Evolutionary conservation across 2,113 vertebrate genomes (phyloP).

Genomic region (Balaeniceps rex): DNA sequence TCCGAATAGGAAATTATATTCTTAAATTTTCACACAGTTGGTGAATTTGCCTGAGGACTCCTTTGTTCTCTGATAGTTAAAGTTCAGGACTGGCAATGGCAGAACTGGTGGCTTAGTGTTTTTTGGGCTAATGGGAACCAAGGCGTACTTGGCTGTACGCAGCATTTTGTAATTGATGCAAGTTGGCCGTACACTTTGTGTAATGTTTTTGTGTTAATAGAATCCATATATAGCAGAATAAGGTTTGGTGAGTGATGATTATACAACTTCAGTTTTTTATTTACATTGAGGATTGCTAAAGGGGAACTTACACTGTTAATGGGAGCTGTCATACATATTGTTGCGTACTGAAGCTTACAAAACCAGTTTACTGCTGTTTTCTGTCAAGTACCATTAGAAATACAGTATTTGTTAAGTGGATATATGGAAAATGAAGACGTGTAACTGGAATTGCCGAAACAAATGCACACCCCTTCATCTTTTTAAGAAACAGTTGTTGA

Average conservation of each 20-base stretch:
- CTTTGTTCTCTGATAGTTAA: background rate
- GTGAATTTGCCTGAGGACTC: background rate
- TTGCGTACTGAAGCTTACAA: too few relatives aligned
- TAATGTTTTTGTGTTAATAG: background rate
- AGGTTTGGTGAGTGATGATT: too few relatives aligned
- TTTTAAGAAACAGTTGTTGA: background rate
- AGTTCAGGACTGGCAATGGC: background rate
- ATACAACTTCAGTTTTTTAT: background rate
- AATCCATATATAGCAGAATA: fast-evolving
- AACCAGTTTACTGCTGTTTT: background rate
- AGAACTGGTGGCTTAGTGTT: background rate
- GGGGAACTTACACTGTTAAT: fast-evolving
- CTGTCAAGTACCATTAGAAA: background rate
- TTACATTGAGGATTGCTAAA: fast-evolving
- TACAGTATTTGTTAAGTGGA: too few relatives aligned
- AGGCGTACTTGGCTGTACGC: too few relatives aligned
- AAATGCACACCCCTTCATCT: fast-evolving
- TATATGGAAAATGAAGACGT: fast-evolving
- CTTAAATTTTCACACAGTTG: fast-evolving
- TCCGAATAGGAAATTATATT: background rate
- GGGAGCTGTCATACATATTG: background rate
- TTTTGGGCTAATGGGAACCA: background rate
- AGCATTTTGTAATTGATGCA: fast-evolving
- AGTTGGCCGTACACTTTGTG: fast-evolving
- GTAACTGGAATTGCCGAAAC: background rate